Evolutionary conservation across 2,797 vertebrate species (phyloP).

Genomic region (Scleropages formosus): DNA sequence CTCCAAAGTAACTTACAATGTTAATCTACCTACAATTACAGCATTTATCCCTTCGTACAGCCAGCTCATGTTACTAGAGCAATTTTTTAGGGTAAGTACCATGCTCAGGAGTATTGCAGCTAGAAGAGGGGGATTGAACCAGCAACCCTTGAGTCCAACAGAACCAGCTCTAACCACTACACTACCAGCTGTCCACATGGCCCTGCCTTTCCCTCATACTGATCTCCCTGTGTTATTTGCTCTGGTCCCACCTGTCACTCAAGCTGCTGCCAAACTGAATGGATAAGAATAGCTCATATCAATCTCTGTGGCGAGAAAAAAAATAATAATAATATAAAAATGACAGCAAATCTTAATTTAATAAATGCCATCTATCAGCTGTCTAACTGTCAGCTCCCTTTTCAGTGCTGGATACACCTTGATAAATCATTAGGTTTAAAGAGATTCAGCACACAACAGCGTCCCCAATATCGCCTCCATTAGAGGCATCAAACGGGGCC

Average conservation of each 20-base stretch:
- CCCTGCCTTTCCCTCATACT: too few relatives aligned
- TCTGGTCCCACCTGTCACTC: not conserved
- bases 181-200: too few relatives aligned
- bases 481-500: constrained; percentile 20
- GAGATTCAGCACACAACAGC: constrained; percentile 11
- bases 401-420: constrained; percentile 19
- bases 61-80: too few relatives aligned
- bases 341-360: constrained; percentile 12
- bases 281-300: not conserved
- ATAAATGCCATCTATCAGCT: constrained; percentile 9
- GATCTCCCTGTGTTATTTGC: too few relatives aligned
- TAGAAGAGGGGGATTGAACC: too few relatives aligned
- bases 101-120: too few relatives aligned
- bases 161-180: too few relatives aligned
- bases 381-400: constrained; percentile 22
- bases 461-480: constrained; percentile 9
- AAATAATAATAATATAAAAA: not conserved
- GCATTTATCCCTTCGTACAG: too few relatives aligned
- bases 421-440: constrained; percentile 9
- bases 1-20: too few relatives aligned
- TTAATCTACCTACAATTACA: too few relatives aligned
- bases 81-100: too few relatives aligned
- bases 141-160: too few relatives aligned
- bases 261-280: not conserved
- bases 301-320: not conserved